Percentiles rank a stretch among this genome's conserved stretches.
These are phyloP conservation scores for Eupithecia pulchellata DNA, from an alignment of 2,888 invertebrate species.

Conservation along the genomic window DNA sequence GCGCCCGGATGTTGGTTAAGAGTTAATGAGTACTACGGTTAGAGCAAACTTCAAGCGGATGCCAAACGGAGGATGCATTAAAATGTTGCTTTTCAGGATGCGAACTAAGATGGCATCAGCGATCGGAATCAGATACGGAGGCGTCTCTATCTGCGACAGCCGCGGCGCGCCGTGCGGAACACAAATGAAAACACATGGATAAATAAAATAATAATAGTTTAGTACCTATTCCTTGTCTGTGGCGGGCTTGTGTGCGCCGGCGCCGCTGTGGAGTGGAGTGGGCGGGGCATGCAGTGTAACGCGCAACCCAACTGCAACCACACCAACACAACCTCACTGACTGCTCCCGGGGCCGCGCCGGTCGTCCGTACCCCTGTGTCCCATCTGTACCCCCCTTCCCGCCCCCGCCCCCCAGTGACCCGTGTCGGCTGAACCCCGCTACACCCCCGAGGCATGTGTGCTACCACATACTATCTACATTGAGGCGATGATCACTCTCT, in stretches of 20 bases:
- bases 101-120: slow-evolving; percentile 75
- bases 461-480: slow-evolving; percentile 80
- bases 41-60: slow-evolving; percentile 76
- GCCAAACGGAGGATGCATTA: slow-evolving; percentile 82
- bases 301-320: slow-evolving; percentile 96
- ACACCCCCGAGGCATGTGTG: slow-evolving; percentile 51
- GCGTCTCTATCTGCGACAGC: slow-evolving; percentile 76
- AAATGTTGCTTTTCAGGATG: slow-evolving; percentile 81
- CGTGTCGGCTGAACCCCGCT: slow-evolving; percentile 24
- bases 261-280: slow-evolving; percentile 82
- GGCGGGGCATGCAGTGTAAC: slow-evolving; percentile 95
- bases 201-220: slow-evolving; percentile 74
- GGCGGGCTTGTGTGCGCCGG: slow-evolving; percentile 84
- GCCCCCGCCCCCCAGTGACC: too few species aligned
- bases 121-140: slow-evolving; percentile 62
- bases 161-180: slow-evolving; percentile 82
- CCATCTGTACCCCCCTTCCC: slow-evolving; percentile 30
- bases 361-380: not conserved
- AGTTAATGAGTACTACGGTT: slow-evolving; percentile 75
- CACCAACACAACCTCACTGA: slow-evolving; percentile 83
- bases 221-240: slow-evolving; percentile 85
- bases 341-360: slow-evolving; percentile 47
- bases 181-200: slow-evolving; percentile 69
- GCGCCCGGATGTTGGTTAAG: slow-evolving; percentile 69
- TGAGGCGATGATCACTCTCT: slow-evolving; percentile 67